A percentile compares a stretch with the other conserved stretches of the same genome.
Conservation (phyloP, 2,113 vertebrate genomes). For the Salvelinus alpinus region DNA sequence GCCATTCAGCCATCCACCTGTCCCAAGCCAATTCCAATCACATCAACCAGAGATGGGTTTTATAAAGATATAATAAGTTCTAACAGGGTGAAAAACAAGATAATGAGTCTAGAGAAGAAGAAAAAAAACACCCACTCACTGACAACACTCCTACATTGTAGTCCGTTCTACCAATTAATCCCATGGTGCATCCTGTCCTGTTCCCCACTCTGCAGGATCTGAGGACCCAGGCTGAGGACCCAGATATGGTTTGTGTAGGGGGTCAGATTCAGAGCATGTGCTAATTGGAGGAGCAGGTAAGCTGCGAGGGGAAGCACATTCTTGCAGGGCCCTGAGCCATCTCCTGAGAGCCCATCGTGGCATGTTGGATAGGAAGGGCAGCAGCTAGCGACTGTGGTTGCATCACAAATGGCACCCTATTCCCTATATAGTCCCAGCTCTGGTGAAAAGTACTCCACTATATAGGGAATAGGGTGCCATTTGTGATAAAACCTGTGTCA, state of each 20-base stretch:
- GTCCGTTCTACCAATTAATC: no score
- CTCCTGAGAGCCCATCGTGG: slow-evolving; percentile 79
- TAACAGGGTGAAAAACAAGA: no score
- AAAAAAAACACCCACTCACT: no score
- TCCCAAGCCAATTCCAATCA: no score
- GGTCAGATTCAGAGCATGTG: slow-evolving; percentile 56
- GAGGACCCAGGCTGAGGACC: not conserved
- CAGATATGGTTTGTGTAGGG: slow-evolving; percentile 35
- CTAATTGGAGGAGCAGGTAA: slow-evolving; percentile 81
- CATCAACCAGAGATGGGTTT: no score
- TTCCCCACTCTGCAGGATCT: slow-evolving; percentile 7
- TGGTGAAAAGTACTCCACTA: not conserved
- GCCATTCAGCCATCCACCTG: no score
- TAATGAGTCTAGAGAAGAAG: no score
- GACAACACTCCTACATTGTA: no score
- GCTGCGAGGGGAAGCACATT: slow-evolving; percentile 79
- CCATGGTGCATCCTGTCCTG: slow-evolving; percentile 1
- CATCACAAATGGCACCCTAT: slow-evolving; percentile 34
- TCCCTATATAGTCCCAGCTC: not conserved
- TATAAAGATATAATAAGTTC: no score
- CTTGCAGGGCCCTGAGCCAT: slow-evolving; percentile 74
- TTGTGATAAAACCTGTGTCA: not conserved
- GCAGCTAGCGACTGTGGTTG: not conserved
- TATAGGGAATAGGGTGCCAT: no score
- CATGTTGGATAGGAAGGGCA: slow-evolving; percentile 27